Conservation (phyloP, 2,113 vertebrate genomes). For the Carollia perspicillata region DNA sequence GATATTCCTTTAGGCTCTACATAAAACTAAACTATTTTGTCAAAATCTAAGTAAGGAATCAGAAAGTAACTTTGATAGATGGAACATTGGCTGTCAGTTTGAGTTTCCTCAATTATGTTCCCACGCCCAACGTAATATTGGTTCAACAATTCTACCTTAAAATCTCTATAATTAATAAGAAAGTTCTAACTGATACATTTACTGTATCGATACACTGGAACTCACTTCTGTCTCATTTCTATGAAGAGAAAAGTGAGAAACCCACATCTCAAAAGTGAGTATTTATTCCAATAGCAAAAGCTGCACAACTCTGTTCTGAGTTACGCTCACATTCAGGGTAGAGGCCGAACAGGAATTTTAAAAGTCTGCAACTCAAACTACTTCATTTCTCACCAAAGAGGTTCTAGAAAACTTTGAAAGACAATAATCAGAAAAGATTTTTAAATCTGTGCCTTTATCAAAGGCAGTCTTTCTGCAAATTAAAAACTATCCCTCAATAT, state of each 20-base stretch:
- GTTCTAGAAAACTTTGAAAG: constrained; percentile 3
- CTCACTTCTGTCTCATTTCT: background rate
- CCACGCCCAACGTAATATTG: background rate
- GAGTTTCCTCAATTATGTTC: background rate
- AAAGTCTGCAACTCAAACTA: background rate
- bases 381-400: background rate
- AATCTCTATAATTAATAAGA: background rate
- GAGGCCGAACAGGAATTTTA: background rate
- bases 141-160: constrained; percentile 30
- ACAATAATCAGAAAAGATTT: background rate
- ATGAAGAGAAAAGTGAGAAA: background rate
- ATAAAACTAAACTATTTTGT: background rate
- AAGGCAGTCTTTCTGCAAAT: constrained; percentile 5
- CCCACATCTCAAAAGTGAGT: background rate
- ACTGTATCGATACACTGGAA: background rate
- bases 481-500: background rate
- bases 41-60: constrained; percentile 25
- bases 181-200: background rate
- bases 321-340: background rate
- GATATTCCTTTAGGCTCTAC: background rate
- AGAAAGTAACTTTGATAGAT: background rate
- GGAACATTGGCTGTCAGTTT: background rate
- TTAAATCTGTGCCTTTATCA: background rate
- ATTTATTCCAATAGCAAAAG: constrained; percentile 13
- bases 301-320: background rate